phyloP scores from a whole-genome alignment of 2,113 vertebrate species.

The Aldabrachelys gigantea region DNA sequence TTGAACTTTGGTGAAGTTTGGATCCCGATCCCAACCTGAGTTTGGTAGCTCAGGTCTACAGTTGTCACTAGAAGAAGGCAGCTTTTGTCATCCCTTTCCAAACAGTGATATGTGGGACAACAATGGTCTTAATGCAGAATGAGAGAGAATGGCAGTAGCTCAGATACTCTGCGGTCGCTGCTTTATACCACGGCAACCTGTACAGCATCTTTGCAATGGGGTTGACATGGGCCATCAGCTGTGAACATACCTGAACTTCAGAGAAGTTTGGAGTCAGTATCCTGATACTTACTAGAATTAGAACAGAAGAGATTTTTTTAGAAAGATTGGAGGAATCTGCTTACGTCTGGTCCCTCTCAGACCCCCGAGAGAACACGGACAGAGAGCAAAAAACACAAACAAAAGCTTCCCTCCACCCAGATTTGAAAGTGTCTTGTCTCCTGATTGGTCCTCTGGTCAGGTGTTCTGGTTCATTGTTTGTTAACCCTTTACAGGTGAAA shows the following conservation, averaged over 20 bases:
- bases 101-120: neutral
- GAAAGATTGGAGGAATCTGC: too few species aligned
- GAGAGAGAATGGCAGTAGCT: neutral
- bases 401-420: too few species aligned
- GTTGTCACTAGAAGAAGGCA: neutral
- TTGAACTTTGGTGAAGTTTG: neutral
- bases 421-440: too few species aligned
- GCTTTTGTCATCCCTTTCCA: neutral
- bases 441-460: too few species aligned
- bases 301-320: too few species aligned
- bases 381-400: too few species aligned
- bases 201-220: neutral
- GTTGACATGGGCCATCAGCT: fast-evolving
- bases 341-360: too few species aligned
- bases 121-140: neutral
- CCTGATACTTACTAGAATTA: too few species aligned
- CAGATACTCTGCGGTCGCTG: neutral
- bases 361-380: too few species aligned
- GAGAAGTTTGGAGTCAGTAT: neutral
- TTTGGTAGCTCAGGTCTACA: neutral
- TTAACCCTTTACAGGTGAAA: too few species aligned
- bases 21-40: neutral
- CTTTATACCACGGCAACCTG: neutral
- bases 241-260: neutral
- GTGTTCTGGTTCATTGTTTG: too few species aligned